Evolutionary conservation across 37 sponge, comb jelly and placozoan genomes (phyloP).

Genomic region (Halisarca cf. caerulea): DNA sequence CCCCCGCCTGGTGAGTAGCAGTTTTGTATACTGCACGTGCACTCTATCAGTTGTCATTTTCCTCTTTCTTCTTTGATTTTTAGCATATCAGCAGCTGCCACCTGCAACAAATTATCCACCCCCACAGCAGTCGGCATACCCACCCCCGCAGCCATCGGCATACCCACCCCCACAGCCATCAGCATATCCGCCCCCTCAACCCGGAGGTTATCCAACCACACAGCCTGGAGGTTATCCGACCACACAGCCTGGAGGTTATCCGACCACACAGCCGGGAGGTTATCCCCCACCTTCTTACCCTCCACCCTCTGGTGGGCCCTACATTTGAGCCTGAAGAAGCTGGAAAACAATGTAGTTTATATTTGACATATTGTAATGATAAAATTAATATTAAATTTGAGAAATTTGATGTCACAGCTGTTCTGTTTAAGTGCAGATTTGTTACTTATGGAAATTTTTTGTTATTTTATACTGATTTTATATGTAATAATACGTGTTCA

Average conservation of each 20-base stretch:
- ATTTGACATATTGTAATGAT: no score
- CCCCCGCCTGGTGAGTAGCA: conserved; percentile 7
- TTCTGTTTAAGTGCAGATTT: no score
- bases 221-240: no score
- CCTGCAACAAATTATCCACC: not conserved
- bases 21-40: no score
- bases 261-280: not conserved
- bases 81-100: conserved; percentile 7
- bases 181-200: conserved; percentile 15
- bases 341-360: no score
- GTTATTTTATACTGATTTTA: no score
- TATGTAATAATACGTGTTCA: no score
- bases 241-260: no score
- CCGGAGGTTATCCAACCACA: not conserved
- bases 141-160: conserved; percentile 8
- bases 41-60: not conserved
- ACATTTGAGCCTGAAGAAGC: not conserved
- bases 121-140: not conserved
- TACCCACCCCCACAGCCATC: not conserved
- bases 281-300: conserved; percentile 5
- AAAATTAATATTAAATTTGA: no score
- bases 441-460: no score
- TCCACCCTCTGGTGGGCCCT: not conserved
- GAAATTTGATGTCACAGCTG: no score
- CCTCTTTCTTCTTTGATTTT: not conserved